phyloP scores from a whole-genome alignment of 37 sponge, comb jelly and placozoan species.

The Axinella damicornis region DNA sequence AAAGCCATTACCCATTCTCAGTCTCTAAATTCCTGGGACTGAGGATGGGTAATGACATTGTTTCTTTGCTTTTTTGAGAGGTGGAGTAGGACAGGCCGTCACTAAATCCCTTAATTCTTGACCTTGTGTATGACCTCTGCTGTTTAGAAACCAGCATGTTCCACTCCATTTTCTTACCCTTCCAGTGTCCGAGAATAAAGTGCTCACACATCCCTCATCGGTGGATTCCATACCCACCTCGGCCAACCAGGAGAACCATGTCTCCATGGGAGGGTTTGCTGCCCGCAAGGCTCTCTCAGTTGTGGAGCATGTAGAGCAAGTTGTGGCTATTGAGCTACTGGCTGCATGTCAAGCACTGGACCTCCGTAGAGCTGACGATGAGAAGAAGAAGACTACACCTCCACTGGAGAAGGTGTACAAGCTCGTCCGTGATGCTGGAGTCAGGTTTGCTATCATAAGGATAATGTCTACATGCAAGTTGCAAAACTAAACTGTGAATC shows the following conservation, averaged over 20 bases:
- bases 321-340: slow-evolving; percentile 89
- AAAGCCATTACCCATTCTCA: too few relatives aligned
- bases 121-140: too few relatives aligned
- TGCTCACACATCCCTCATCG: slow-evolving; percentile 90
- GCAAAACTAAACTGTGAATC: neutral
- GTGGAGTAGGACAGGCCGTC: too few relatives aligned
- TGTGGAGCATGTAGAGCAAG: slow-evolving; percentile 85
- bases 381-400: slow-evolving; percentile 62
- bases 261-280: slow-evolving; percentile 93
- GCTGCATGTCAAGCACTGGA: slow-evolving; percentile 94
- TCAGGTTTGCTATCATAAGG: too few relatives aligned
- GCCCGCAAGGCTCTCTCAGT: slow-evolving; percentile 91
- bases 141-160: too few relatives aligned
- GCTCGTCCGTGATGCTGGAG: slow-evolving; percentile 31
- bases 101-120: too few relatives aligned
- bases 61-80: too few relatives aligned
- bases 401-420: slow-evolving; percentile 81
- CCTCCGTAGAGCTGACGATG: slow-evolving; percentile 42
- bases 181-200: slow-evolving; percentile 93
- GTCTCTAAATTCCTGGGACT: too few relatives aligned
- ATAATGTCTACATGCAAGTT: too few relatives aligned
- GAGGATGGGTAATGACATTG: too few relatives aligned
- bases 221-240: slow-evolving; percentile 89
- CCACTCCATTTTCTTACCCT: neutral
- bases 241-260: slow-evolving; percentile 91